Evolutionary conservation across 23 tunicate species (phyloP).

Genomic region (Trididemnum clinides): DNA sequence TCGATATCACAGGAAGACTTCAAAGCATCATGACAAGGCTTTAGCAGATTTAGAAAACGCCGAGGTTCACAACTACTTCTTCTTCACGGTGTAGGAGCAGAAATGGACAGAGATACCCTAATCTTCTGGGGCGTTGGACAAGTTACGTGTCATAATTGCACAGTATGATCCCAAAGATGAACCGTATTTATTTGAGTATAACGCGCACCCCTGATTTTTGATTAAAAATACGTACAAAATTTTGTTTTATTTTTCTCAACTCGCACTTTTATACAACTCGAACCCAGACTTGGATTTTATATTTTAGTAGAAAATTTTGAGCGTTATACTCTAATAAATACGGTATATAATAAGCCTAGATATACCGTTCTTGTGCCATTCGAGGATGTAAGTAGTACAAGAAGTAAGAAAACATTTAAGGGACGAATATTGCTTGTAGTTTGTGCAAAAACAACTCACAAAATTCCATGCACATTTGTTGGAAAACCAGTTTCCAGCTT

Average conservation of each 20-base stretch:
- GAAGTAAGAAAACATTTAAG: conserved; percentile 23
- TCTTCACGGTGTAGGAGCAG: conserved; percentile 48
- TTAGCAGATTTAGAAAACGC: conserved; percentile 42
- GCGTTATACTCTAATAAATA: too few species aligned
- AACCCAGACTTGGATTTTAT: too few species aligned
- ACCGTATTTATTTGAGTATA: too few species aligned
- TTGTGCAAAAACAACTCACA: conserved; percentile 56
- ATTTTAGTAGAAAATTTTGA: too few species aligned
- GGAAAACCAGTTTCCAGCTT: conserved; percentile 36
- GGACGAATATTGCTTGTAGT: conserved; percentile 21
- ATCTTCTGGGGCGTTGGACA: background rate
- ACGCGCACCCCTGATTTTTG: too few species aligned
- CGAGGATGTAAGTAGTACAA: conserved; percentile 45
- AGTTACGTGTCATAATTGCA: conserved; percentile 27
- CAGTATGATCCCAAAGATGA: conserved; percentile 63
- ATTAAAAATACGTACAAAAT: conserved; percentile 53
- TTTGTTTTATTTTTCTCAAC: too few species aligned
- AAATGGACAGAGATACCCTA: conserved; percentile 41
- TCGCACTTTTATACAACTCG: too few species aligned
- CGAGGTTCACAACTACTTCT: conserved; percentile 21
- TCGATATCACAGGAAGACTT: conserved; percentile 22
- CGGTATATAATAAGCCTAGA: too few species aligned
- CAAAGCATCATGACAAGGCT: conserved; percentile 41
- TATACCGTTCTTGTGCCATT: conserved; percentile 9
- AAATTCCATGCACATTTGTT: conserved; percentile 40